phyloP scores from a whole-genome alignment of 2,888 invertebrate species.

The Rhynchonema sp. region DNA sequence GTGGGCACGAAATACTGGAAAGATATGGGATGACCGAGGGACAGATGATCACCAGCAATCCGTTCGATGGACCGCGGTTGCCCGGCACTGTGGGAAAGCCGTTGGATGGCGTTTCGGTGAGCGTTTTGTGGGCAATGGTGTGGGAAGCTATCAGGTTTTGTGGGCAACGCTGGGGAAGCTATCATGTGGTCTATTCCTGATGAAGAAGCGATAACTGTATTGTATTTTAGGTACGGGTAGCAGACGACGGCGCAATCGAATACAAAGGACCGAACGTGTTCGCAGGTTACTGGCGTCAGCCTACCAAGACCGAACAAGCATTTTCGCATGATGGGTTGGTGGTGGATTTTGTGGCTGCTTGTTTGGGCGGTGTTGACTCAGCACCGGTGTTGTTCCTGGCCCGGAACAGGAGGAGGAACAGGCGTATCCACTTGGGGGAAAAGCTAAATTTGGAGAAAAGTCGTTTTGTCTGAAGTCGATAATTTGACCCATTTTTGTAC shows the following conservation, averaged over 20 bases:
- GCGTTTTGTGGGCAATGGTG: no score
- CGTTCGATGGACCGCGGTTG: slow-evolving; percentile 29
- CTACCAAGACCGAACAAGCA: slow-evolving; percentile 46
- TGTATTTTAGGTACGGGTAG: slow-evolving; percentile 14
- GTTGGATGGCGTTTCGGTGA: slow-evolving; percentile 31
- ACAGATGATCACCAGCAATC: slow-evolving; percentile 67
- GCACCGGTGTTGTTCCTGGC: background rate
- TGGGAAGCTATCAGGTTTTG: no score
- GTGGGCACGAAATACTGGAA: slow-evolving; percentile 56
- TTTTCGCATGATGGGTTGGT: slow-evolving; percentile 59
- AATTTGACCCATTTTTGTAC: no score
- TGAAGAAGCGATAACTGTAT: no score
- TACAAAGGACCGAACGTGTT: slow-evolving; percentile 47
- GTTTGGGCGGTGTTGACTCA: background rate
- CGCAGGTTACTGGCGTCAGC: slow-evolving; percentile 53
- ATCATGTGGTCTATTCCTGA: no score
- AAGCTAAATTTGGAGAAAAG: no score
- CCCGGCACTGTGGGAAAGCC: slow-evolving; percentile 49
- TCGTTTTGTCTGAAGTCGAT: no score
- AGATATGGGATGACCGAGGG: slow-evolving; percentile 59
- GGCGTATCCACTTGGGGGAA: no score
- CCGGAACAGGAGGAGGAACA: no score
- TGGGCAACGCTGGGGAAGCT: no score
- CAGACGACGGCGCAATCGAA: slow-evolving; percentile 9
- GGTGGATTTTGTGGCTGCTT: background rate